phyloP scores from a whole-genome alignment of 2,888 invertebrate species.

The Chloroclysta siterata region DNA sequence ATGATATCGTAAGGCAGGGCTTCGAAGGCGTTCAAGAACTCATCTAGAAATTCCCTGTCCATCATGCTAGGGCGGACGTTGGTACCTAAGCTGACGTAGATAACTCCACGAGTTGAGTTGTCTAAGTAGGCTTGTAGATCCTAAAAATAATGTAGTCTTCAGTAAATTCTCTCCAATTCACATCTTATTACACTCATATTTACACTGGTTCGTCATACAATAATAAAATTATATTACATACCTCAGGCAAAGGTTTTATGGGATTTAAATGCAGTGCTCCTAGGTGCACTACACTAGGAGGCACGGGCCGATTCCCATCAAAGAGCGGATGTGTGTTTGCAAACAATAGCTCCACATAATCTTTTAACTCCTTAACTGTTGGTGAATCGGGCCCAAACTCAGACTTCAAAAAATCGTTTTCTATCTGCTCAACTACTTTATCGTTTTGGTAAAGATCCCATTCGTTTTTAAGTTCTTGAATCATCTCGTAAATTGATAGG shows the following conservation, averaged over 20 bases:
- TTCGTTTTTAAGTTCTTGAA: constrained; percentile 42
- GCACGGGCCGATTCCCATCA: constrained; percentile 51
- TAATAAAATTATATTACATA: constrained; percentile 15
- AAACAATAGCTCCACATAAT: constrained; percentile 50
- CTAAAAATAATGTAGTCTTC: constrained; percentile 37
- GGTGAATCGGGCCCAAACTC: constrained; percentile 48
- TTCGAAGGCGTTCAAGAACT: constrained; percentile 45
- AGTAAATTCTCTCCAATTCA: not conserved
- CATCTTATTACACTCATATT: not conserved
- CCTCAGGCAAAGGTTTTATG: constrained; percentile 48
- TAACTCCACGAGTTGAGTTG: constrained; percentile 44
- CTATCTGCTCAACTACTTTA: constrained; percentile 24
- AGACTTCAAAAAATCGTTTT: constrained; percentile 43
- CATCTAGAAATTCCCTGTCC: constrained; percentile 42
- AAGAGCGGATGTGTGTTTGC: constrained; percentile 49
- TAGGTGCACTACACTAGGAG: constrained; percentile 50
- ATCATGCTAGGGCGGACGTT: constrained; percentile 45
- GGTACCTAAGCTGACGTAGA: constrained; percentile 53
- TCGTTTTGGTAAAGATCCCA: constrained; percentile 33
- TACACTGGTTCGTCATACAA: too few relatives aligned
- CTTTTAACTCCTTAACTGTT: constrained; percentile 43
- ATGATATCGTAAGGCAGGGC: constrained; percentile 47
- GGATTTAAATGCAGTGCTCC: constrained; percentile 51
- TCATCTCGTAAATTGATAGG: constrained; percentile 39
- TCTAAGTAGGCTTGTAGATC: constrained; percentile 48